phyloP scores from a whole-genome alignment of 2,113 vertebrate species.

The Holacanthus passer region DNA sequence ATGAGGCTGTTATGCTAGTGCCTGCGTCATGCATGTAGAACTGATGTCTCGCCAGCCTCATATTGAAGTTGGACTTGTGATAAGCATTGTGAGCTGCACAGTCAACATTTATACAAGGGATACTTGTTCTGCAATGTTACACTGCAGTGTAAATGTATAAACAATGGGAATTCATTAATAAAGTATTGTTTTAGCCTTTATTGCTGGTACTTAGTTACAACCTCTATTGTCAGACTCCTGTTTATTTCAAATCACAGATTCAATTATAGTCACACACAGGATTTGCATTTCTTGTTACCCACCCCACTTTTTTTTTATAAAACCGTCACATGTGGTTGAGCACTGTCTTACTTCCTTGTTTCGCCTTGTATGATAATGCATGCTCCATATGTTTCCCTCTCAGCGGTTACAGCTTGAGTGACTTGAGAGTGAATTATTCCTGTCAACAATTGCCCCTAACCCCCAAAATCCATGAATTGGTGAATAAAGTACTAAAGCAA shows the following conservation, averaged over 20 bases:
- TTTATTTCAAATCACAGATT: background rate
- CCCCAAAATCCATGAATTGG: no score
- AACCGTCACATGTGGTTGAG: background rate
- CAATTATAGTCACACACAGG: background rate
- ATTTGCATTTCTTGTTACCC: background rate
- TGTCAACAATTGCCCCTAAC: no score
- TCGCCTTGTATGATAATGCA: no score
- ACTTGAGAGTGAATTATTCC: background rate
- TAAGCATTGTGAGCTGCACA: constrained; percentile 47
- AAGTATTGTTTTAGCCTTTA: constrained; percentile 74
- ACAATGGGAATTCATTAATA: constrained; percentile 68
- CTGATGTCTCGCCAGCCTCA: constrained; percentile 79
- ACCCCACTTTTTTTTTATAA: background rate
- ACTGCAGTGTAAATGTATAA: constrained; percentile 68
- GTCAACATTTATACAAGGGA: constrained; percentile 55
- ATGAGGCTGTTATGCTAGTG: constrained; percentile 61
- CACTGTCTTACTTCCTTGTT: background rate
- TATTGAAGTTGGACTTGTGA: constrained; percentile 79
- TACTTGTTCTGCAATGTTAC: constrained; percentile 53
- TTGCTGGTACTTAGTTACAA: constrained; percentile 3
- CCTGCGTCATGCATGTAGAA: constrained; percentile 69
- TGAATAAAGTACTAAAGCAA: no score
- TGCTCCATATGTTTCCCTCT: no score
- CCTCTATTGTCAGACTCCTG: background rate
- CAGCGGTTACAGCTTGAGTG: no score